Evolutionary conservation across 2,888 invertebrate species (phyloP), one percentile per base, ranked within the genome.

Genomic region (Apamea epomidion): DNA sequence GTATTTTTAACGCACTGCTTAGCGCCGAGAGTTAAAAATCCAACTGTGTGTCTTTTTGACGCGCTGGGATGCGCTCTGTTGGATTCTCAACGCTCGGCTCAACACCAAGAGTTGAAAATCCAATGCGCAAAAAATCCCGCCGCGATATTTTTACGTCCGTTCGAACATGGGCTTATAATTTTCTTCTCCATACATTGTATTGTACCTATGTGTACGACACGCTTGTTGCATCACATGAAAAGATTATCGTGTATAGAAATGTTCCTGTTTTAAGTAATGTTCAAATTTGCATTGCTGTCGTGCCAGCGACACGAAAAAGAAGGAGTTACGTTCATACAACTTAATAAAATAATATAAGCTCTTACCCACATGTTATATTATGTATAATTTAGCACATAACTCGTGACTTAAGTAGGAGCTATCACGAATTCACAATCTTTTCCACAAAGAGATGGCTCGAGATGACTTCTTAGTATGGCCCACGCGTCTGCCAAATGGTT

Each of bases 401-500:
- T 73, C 82, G 74, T 80, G 82, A 58, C 37, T 83, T 54, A 78
- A 54, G 83, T 81, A 79, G 80, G 76, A 71, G 71, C 29, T 81
- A 81, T 89, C 83, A 67, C 29, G 32, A 75, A 87, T 67, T 51
- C 72, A 51, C 21, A 42, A 84, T 90, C 78, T 74, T 21, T 74
- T 76, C 54, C 45, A 60, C 45, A 65, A 32, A 54, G 51, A 84
- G 81, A 87, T 58, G 18, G 1, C 64, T 64, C 32, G 62, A 71
- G 16, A 71, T 89, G 74, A 32, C 58, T 62, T 68, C 51, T 62
- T 68, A 89, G 89, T 90, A 86, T 42, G 29, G 62, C 85, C 83
- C 83, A 89, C 85, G 83, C 81, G 75, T 81, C 78, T 81, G 86
- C 73, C 65, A 84, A 88, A 87, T 83, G 74, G 88, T 90, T 85